phyloP scores from a whole-genome alignment of 2,888 invertebrate genomes.

The Shargacucullia verbasci region DNA sequence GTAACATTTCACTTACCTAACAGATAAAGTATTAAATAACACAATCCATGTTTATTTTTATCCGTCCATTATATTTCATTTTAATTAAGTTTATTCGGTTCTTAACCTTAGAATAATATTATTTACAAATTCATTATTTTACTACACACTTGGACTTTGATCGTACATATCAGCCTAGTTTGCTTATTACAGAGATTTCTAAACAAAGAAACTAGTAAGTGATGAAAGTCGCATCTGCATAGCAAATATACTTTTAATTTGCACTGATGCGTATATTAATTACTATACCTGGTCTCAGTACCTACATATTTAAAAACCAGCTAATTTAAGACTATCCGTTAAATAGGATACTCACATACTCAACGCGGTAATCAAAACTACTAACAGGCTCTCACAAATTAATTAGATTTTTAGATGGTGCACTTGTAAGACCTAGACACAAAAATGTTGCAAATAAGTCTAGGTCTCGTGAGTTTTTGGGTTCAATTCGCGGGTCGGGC shows the following conservation, averaged over 20 bases:
- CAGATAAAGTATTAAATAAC: constrained; percentile 29
- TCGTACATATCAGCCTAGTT: constrained; percentile 8
- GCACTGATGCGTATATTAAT: constrained; percentile 19
- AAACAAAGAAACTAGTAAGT: constrained; percentile 18
- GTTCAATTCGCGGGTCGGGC: too few relatives aligned
- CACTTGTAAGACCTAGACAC: too few relatives aligned
- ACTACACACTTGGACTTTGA: constrained; percentile 39
- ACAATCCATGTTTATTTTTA: constrained; percentile 32
- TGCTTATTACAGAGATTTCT: constrained; percentile 12
- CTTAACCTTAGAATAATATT: constrained; percentile 20
- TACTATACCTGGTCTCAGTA: too few relatives aligned
- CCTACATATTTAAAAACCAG: too few relatives aligned
- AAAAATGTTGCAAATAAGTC: too few relatives aligned
- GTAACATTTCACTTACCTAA: constrained; percentile 16
- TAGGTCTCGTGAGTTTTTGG: too few relatives aligned
- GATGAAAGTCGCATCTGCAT: constrained; percentile 23
- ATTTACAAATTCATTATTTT: constrained; percentile 11
- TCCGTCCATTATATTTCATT: constrained; percentile 28
- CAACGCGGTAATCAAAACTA: too few relatives aligned
- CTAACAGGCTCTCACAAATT: too few relatives aligned
- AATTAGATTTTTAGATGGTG: too few relatives aligned
- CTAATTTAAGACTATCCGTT: too few relatives aligned
- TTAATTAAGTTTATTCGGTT: constrained; percentile 31
- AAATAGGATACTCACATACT: too few relatives aligned
- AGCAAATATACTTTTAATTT: constrained; percentile 20